A percentile compares a stretch with the other conserved stretches of the same genome.
Evolutionary conservation across 2,113 vertebrate genomes (phyloP).

Genomic region (Perca schrenkii): DNA sequence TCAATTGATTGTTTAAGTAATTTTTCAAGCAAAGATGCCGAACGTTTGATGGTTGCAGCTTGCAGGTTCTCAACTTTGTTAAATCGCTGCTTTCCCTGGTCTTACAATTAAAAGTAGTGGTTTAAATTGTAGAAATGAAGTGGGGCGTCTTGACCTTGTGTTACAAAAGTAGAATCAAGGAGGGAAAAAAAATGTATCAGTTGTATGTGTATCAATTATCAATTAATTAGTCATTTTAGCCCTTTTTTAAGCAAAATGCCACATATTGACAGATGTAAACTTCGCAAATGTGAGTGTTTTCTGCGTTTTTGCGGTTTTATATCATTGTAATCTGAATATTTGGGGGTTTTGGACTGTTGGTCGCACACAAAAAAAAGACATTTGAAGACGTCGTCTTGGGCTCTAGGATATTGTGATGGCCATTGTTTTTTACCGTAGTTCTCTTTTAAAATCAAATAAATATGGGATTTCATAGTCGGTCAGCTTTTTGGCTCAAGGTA

Average conservation of each 20-base stretch:
- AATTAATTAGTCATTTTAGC: not conserved
- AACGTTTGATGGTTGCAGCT: not conserved
- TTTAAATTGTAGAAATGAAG: not conserved
- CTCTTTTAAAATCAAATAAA: no score
- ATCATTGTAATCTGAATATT: not conserved
- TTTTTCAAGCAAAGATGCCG: not conserved
- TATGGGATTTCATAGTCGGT: not conserved
- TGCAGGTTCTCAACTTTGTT: not conserved
- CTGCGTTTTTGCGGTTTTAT: no score
- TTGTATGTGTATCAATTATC: no score
- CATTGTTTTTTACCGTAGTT: no score
- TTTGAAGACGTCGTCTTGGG: not conserved
- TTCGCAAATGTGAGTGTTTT: no score
- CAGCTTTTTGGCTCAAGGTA: not conserved
- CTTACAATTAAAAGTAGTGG: not conserved
- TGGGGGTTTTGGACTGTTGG: not conserved
- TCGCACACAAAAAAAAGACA: not conserved
- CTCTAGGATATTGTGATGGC: not conserved
- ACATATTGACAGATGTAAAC: not conserved
- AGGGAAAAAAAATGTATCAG: not conserved
- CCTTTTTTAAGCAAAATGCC: no score
- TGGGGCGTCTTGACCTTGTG: no score
- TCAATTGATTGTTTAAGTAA: not conserved
- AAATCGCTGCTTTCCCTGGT: not conserved
- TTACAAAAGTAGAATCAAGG: not conserved